Evolutionary conservation across 1,140 invertebrate species (phyloP).

Genomic region (Neotoxoptera formosana): DNA sequence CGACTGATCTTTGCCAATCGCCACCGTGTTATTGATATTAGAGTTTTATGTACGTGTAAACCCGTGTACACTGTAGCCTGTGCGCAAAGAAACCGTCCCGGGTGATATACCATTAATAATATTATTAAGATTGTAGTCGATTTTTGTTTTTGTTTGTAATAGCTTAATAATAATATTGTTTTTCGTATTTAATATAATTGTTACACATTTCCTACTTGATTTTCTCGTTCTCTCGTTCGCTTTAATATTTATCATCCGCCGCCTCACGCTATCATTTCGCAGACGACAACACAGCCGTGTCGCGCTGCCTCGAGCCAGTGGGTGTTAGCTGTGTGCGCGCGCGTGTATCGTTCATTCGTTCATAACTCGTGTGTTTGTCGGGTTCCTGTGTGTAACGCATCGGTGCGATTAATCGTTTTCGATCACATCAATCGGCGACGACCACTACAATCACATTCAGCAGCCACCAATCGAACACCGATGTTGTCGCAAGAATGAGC

Average conservation of each 20-base stretch:
- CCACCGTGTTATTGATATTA: neutral
- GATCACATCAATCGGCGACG: neutral
- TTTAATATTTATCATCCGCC: neutral
- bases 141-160: neutral
- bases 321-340: slow-evolving; percentile 23
- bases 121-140: neutral
- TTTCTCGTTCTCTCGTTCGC: neutral
- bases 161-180: neutral
- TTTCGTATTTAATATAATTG: neutral
- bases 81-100: neutral
- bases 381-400: neutral
- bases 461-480: neutral
- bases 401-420: neutral
- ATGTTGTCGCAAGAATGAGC: slow-evolving; percentile 40
- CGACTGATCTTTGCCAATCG: neutral
- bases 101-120: neutral
- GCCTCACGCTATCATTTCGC: slow-evolving; percentile 1
- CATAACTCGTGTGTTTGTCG: neutral
- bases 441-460: neutral
- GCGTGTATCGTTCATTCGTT: neutral
- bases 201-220: neutral
- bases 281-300: neutral
- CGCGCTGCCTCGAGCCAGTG: slow-evolving; percentile 16
- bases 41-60: neutral
- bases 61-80: neutral